Evolutionary conservation across 2,888 invertebrate species (phyloP).

Genomic region (Hydroisotoma schaefferi): DNA sequence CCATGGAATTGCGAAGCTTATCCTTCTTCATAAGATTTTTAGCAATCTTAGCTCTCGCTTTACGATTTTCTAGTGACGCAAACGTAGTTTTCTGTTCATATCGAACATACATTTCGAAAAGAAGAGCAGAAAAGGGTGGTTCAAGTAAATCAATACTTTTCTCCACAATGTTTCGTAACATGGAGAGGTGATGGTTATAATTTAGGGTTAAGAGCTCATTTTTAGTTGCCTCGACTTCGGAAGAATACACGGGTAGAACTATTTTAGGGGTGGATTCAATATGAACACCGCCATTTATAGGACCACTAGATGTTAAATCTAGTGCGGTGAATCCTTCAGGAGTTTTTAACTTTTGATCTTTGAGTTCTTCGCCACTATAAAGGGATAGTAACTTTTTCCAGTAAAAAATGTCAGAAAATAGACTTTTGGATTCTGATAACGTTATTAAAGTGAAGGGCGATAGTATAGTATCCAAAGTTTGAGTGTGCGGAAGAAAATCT

Average conservation of each 20-base stretch:
- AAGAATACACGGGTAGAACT: not conserved
- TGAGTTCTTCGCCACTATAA: conserved; percentile 19
- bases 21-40: conserved; percentile 42
- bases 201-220: conserved; percentile 20
- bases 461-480: conserved; percentile 37
- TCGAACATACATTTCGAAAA: conserved; percentile 40
- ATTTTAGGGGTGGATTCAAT: not conserved
- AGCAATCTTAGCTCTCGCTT: conserved; percentile 31
- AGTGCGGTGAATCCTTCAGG: conserved; percentile 43
- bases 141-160: conserved; percentile 28
- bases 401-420: conserved; percentile 44
- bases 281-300: not conserved
- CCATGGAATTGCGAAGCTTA: conserved; percentile 39
- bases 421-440: conserved; percentile 32
- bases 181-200: conserved; percentile 19
- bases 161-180: conserved; percentile 31
- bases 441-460: conserved; percentile 31
- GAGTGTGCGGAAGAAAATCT: conserved; percentile 45
- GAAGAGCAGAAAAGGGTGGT: conserved; percentile 30
- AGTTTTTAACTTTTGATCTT: conserved; percentile 6
- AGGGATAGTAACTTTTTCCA: conserved; percentile 40
- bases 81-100: conserved; percentile 37
- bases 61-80: conserved; percentile 5
- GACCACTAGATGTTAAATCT: conserved; percentile 20
- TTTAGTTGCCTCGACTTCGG: not conserved